Percentiles rank a stretch among this genome's conserved stretches.
phyloP scores from a whole-genome alignment of 2,113 vertebrate species.

The Origma solitaria region DNA sequence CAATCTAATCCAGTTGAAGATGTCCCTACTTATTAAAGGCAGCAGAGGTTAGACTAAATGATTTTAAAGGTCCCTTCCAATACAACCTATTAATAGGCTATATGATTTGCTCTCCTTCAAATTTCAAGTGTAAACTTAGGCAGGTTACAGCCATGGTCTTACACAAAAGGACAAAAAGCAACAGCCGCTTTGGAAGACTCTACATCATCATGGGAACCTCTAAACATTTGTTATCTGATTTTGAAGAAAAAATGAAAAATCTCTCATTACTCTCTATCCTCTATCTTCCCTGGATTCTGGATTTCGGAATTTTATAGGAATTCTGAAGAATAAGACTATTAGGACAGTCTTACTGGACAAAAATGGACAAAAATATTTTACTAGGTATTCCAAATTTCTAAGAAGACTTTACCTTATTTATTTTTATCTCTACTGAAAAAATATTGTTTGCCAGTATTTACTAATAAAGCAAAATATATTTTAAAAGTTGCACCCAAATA shows the following conservation, averaged over 20 bases:
- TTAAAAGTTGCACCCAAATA: neutral
- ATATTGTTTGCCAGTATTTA: neutral
- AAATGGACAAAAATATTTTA: neutral
- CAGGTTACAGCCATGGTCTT: neutral
- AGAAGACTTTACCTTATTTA: neutral
- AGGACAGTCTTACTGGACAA: neutral
- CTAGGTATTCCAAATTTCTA: neutral
- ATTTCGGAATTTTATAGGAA: neutral
- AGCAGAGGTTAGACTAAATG: neutral
- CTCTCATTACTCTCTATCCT: neutral
- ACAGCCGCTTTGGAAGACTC: neutral
- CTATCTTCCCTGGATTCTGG: neutral
- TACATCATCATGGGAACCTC: neutral
- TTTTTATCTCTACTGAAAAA: neutral
- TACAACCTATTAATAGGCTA: neutral
- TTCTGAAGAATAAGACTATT: neutral
- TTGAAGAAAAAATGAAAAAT: neutral
- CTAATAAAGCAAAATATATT: neutral
- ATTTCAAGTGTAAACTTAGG: neutral
- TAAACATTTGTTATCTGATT: neutral
- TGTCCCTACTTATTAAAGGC: neutral
- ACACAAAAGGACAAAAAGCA: neutral
- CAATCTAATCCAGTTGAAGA: neutral
- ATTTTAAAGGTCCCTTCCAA: neutral
- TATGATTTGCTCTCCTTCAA: neutral